Evolutionary conservation across 2,113 vertebrate species (phyloP).

Genomic region (Origma solitaria): DNA sequence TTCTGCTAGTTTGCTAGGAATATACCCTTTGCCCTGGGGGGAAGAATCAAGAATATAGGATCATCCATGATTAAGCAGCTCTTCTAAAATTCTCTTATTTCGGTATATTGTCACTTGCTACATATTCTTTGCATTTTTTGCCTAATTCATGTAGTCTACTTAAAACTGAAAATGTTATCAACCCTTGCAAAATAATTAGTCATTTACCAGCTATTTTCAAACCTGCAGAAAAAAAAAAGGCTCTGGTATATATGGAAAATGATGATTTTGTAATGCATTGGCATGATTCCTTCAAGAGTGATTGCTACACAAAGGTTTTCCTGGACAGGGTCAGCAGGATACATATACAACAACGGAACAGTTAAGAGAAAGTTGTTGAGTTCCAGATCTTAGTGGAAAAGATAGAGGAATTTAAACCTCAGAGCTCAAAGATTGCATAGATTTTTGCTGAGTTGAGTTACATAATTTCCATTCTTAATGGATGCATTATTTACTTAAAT

Average conservation of each 20-base stretch:
- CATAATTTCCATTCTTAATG: not conserved
- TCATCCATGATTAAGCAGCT: not conserved
- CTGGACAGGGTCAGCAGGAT: not conserved
- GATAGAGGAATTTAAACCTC: not conserved
- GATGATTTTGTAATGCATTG: not conserved
- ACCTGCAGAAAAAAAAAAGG: not conserved
- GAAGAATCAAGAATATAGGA: not conserved
- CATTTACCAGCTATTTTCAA: not conserved
- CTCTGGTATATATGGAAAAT: not conserved
- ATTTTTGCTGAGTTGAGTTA: not conserved
- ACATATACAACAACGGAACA: not conserved
- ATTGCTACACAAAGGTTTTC: not conserved
- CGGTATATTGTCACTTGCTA: not conserved
- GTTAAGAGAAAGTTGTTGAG: not conserved
- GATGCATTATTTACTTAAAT: not conserved
- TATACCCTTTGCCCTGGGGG: not conserved
- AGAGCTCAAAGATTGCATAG: not conserved
- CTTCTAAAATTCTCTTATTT: not conserved
- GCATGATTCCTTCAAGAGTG: not conserved
- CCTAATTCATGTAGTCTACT: not conserved
- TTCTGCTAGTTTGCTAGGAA: not conserved
- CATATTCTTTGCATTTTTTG: not conserved
- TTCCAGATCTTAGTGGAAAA: not conserved
- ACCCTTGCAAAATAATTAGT: not conserved
- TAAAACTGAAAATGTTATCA: not conserved